Evolutionary conservation across 2,113 vertebrate genomes (phyloP).

Genomic region (Atractosteus spatula): DNA sequence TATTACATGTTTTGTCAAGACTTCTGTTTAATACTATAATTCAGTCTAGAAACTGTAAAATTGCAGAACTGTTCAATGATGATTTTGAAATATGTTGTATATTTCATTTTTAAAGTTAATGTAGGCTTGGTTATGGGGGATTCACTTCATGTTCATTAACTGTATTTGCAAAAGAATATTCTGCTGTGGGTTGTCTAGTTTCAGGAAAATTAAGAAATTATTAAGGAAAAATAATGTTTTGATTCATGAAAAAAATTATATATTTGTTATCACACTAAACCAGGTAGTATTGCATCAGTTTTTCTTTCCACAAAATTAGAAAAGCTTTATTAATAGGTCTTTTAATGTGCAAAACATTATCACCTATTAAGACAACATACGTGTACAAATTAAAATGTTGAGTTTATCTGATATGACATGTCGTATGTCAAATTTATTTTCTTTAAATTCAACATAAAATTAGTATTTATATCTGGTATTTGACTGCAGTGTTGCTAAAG

Average conservation of each 20-base stretch:
- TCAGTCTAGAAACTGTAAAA: not conserved
- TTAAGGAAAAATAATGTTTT: not conserved
- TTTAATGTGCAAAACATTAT: too few relatives aligned
- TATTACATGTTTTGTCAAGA: slow-evolving; percentile 22
- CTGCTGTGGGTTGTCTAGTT: not conserved
- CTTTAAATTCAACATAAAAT: too few relatives aligned
- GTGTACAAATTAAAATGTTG: too few relatives aligned
- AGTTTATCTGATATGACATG: too few relatives aligned
- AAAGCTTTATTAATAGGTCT: too few relatives aligned
- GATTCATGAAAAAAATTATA: too few relatives aligned
- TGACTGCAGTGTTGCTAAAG: slow-evolving; percentile 7
- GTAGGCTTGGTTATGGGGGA: not conserved
- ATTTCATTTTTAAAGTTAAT: slow-evolving; percentile 11
- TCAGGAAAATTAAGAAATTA: not conserved
- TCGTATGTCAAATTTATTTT: too few relatives aligned
- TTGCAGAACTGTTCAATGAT: not conserved
- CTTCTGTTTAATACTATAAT: slow-evolving; percentile 6
- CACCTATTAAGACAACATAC: too few relatives aligned
- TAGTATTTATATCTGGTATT: too few relatives aligned
- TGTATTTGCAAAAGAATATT: slow-evolving; percentile 28
- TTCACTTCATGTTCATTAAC: slow-evolving; percentile 31
- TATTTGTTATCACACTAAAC: too few relatives aligned
- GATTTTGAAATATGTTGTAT: not conserved
- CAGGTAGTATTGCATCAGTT: too few relatives aligned
- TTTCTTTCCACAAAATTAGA: too few relatives aligned